These are phyloP conservation scores for Ylistrum balloti DNA, from an alignment of 1,140 invertebrate genomes.

Conservation along the genomic window DNA sequence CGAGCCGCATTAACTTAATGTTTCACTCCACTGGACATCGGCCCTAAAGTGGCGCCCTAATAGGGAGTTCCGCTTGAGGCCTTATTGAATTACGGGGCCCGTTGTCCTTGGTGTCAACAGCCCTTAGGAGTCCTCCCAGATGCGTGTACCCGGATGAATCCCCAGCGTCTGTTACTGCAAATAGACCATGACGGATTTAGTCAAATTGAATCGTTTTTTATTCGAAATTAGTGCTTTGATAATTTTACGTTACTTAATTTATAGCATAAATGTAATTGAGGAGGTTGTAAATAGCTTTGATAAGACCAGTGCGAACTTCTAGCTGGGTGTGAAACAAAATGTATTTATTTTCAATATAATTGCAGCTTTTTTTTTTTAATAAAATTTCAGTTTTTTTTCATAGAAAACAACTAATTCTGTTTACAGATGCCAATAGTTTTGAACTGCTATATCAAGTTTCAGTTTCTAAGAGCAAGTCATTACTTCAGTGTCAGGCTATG, in stretches of 20 bases:
- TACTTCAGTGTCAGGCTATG: too few relatives aligned
- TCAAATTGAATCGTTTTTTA: background rate
- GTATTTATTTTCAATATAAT: too few relatives aligned
- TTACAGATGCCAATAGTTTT: too few relatives aligned
- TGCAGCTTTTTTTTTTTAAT: too few relatives aligned
- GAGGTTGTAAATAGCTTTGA: too few relatives aligned
- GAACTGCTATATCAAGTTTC: too few relatives aligned
- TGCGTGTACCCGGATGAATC: conserved; percentile 31
- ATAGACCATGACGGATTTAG: background rate
- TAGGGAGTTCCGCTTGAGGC: conserved; percentile 36
- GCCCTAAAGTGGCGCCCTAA: background rate
- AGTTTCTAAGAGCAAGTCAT: too few relatives aligned
- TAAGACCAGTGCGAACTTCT: too few relatives aligned
- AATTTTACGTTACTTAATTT: background rate
- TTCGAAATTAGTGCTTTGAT: background rate
- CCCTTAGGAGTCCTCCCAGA: conserved; percentile 15
- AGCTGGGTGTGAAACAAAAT: too few relatives aligned
- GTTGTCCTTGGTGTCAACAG: conserved; percentile 26
- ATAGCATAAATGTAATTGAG: background rate
- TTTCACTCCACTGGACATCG: conserved; percentile 37
- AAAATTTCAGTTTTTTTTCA: too few relatives aligned
- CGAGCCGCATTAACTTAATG: background rate
- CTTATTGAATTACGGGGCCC: background rate
- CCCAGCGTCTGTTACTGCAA: background rate
- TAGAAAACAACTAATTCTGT: too few relatives aligned